A percentile compares a stretch with the other conserved stretches of the same genome.
Evolutionary conservation across 2,797 vertebrate genomes (phyloP).

Genomic region (Phaenicophaeus curvirostris): DNA sequence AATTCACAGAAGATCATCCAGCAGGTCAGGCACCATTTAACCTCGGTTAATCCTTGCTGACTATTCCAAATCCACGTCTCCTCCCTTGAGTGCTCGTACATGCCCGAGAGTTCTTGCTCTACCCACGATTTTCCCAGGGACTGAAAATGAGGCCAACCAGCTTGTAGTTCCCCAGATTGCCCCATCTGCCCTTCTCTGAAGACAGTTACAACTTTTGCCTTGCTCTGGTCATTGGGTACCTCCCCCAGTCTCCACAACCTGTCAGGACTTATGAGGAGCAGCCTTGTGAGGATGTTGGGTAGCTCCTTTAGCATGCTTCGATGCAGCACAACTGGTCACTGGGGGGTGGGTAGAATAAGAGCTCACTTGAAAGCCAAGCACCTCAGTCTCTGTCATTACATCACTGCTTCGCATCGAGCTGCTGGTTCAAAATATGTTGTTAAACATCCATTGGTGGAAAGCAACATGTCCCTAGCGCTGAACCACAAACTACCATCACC

Average conservation of each 20-base stretch:
- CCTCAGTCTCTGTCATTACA: neutral
- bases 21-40: neutral
- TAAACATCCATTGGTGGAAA: neutral
- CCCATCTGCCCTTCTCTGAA: neutral
- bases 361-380: neutral
- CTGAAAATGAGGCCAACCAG: neutral
- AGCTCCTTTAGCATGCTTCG: neutral
- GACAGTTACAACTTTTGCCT: neutral
- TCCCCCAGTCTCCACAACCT: neutral
- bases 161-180: neutral
- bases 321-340: neutral
- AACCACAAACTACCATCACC: neutral
- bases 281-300: fast-evolving
- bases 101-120: neutral
- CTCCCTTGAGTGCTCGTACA: fast-evolving
- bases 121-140: neutral
- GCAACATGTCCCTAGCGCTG: neutral
- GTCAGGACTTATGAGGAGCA: neutral
- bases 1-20: neutral
- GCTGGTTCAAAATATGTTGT: neutral
- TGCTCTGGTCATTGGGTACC: neutral
- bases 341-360: fast-evolving
- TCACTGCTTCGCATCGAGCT: neutral
- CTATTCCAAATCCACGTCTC: neutral
- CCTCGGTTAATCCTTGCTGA: neutral